phyloP scores from a whole-genome alignment of 2,888 invertebrate genomes.

The Patella depressa region DNA sequence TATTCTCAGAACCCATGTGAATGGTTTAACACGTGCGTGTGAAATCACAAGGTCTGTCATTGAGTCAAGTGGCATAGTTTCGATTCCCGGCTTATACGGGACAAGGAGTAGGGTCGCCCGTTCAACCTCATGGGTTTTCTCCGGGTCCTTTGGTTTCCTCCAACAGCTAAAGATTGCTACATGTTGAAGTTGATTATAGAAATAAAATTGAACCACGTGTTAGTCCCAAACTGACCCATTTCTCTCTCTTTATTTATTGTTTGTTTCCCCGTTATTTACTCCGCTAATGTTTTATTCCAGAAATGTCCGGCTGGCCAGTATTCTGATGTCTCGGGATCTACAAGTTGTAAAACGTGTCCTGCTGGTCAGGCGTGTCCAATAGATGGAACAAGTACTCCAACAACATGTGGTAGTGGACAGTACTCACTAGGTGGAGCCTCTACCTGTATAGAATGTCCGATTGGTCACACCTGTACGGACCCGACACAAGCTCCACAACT shows the following conservation, averaged over 20 bases:
- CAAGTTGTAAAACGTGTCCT: slow-evolving; percentile 57
- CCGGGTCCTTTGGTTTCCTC: too few relatives aligned
- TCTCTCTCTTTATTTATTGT: neutral
- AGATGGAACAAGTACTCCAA: slow-evolving; percentile 50
- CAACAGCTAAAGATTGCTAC: too few relatives aligned
- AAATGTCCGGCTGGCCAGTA: slow-evolving; percentile 51
- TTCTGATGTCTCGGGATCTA: slow-evolving; percentile 50
- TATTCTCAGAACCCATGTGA: too few relatives aligned
- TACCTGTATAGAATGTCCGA: slow-evolving; percentile 57
- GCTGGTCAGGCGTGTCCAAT: slow-evolving; percentile 56
- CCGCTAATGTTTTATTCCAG: slow-evolving; percentile 31
- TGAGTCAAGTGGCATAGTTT: too few relatives aligned
- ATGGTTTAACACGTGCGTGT: too few relatives aligned
- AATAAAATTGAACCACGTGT: neutral
- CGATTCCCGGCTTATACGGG: too few relatives aligned
- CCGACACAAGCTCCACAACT: slow-evolving; percentile 33
- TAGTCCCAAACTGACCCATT: neutral
- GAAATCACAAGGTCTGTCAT: too few relatives aligned
- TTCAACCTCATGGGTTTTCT: too few relatives aligned
- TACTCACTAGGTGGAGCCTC: slow-evolving; percentile 52
- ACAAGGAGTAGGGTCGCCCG: too few relatives aligned
- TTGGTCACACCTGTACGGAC: slow-evolving; percentile 51
- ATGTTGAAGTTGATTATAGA: too few relatives aligned
- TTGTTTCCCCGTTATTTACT: neutral
- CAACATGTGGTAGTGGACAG: slow-evolving; percentile 53